Evolutionary conservation across 2,797 vertebrate genomes (phyloP).

Genomic region (Myiotriccus ornatus): DNA sequence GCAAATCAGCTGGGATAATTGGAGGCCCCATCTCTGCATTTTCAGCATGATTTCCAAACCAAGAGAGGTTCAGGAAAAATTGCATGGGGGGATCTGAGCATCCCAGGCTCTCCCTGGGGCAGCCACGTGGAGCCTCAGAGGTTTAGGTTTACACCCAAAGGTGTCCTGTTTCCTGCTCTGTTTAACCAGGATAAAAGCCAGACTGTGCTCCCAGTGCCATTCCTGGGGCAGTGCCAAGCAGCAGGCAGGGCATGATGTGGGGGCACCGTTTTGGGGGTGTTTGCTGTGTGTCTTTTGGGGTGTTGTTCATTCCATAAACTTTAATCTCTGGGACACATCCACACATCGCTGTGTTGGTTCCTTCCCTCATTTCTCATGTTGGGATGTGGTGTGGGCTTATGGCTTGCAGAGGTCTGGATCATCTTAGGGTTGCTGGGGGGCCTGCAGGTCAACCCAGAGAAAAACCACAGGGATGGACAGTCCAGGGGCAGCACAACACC

Average conservation of each 20-base stretch:
- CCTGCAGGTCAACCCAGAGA: not conserved
- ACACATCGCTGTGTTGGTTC: fast-evolving
- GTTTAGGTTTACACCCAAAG: not conserved
- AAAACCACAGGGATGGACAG: not conserved
- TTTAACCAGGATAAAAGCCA: not conserved
- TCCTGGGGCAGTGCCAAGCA: fast-evolving
- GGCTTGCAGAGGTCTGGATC: not conserved
- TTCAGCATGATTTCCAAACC: not conserved
- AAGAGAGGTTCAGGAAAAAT: not conserved
- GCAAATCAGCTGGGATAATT: not conserved
- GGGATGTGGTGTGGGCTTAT: fast-evolving
- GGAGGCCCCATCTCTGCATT: not conserved
- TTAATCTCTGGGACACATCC: not conserved
- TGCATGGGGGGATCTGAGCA: not conserved
- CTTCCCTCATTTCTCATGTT: not conserved
- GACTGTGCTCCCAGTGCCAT: not conserved
- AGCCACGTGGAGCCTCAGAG: fast-evolving
- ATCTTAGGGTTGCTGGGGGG: not conserved
- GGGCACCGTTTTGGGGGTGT: fast-evolving
- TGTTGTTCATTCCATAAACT: not conserved
- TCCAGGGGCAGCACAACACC: not conserved
- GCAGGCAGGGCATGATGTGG: fast-evolving
- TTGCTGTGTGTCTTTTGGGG: not conserved
- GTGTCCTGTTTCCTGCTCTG: not conserved
- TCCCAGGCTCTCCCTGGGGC: not conserved